These are phyloP conservation scores for Platichthys flesus DNA, from an alignment of 2,113 vertebrate genomes.

Conservation along the genomic window DNA sequence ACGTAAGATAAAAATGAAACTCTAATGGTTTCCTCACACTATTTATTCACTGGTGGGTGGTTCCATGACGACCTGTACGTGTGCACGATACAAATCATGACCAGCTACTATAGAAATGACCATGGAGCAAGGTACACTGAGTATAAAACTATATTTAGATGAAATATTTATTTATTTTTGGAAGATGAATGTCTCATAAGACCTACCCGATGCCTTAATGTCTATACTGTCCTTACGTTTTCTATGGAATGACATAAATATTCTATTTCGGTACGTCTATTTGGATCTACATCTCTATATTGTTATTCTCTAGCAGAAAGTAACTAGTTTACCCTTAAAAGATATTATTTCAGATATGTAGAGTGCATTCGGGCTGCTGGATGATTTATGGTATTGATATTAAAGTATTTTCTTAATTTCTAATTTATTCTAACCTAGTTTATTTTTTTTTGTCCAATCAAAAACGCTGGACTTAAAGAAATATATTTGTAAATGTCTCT, in stretches of 20 bases:
- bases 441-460: constrained; percentile 65
- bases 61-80: constrained; percentile 33
- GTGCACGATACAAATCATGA: constrained; percentile 43
- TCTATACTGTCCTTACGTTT: constrained; percentile 76
- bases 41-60: constrained; percentile 62
- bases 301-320: constrained; percentile 66
- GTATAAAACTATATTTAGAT: constrained; percentile 74
- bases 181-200: constrained; percentile 84
- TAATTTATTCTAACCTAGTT: constrained; percentile 74
- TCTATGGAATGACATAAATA: constrained; percentile 69
- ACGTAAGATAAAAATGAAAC: constrained; percentile 59
- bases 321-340: constrained; percentile 58
- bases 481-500: constrained; percentile 70
- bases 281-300: constrained; percentile 73
- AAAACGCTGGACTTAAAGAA: constrained; percentile 51
- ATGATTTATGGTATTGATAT: constrained; percentile 71
- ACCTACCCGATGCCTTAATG: constrained; percentile 87
- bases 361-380: constrained; percentile 59
- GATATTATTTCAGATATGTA: constrained; percentile 68
- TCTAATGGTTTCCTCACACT: constrained; percentile 56
- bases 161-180: constrained; percentile 81
- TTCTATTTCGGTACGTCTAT: constrained; percentile 65
- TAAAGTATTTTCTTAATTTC: constrained; percentile 78
- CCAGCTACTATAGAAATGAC: constrained; percentile 61
- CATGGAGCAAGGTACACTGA: constrained; percentile 81